Evolutionary conservation across 2,797 vertebrate species (phyloP), one percentile per base, ranked within the genome.

Genomic region (Protonibea diacanthus): DNA sequence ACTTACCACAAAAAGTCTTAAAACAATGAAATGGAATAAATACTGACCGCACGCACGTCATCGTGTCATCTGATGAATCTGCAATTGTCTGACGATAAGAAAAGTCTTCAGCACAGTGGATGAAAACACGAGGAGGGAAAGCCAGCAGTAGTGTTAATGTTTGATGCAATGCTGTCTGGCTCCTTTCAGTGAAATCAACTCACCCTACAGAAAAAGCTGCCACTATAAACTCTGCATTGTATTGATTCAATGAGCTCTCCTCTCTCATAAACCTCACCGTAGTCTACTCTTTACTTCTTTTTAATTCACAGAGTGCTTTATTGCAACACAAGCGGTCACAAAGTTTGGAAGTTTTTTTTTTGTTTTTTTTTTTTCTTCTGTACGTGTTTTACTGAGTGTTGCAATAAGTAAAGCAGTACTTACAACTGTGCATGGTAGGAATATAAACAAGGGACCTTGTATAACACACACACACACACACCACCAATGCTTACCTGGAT

Each of bases 371-470:
- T 63, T 18, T 27, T 27, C n/a, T n/a, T 65, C 38, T 45, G 11
- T 23, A 21, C 11, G 2, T 21, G 8, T 25, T 59, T 63, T 18
- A 52, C 21, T 44, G 21, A 53, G 25, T 57, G 23, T 60, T 64
- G 57, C 45, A 75, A 38, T 60, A 63, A 48, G 51, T 62, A 42
- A 21, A 60, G 61, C 48, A 74, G 21, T 15, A 75, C n/a, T 52
- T 62, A 64, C 8, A 38, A 38, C 15, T 57, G 51, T 29, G 17
- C 56, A 59, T 71, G 59, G 6, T n/a, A 8, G 51, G 57, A 61
- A 83, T 83, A 66, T 56, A 44, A 85, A 77, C 2, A n/a, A 62
- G 17, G 17, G 52, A 49, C 38, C 20, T 74, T 63, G n/a, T 74
- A 58, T 21, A 44, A 75, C 8, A 71, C 27, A 23, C 33, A 47